Percentiles rank a stretch among this genome's conserved stretches.
These are phyloP conservation scores for Dromiciops gliroides DNA, from an alignment of 2,113 vertebrate genomes.

Conservation along the genomic window DNA sequence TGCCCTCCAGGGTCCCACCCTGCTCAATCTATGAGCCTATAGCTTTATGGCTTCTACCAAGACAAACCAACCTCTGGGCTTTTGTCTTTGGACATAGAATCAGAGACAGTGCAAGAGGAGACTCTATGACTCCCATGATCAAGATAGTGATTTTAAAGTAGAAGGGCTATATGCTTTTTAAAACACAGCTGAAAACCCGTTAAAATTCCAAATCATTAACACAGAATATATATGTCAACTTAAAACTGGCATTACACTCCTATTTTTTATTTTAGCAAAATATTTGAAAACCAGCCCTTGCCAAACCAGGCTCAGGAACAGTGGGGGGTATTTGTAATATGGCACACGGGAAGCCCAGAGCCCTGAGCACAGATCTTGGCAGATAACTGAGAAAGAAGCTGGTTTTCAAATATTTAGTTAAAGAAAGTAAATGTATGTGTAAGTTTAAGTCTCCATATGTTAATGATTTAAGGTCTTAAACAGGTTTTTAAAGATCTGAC, in stretches of 20 bases:
- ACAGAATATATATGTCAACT: slow-evolving; percentile 41
- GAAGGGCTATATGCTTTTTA: slow-evolving; percentile 16
- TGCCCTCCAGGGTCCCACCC: not conserved
- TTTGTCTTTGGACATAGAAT: not conserved
- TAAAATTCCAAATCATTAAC: slow-evolving; percentile 41
- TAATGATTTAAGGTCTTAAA: slow-evolving; percentile 79
- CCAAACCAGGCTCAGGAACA: slow-evolving; percentile 6
- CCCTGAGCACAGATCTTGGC: slow-evolving; percentile 41
- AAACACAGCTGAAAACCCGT: slow-evolving; percentile 30
- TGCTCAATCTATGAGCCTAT: not conserved
- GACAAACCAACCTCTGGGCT: not conserved
- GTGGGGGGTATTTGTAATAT: slow-evolving; percentile 34
- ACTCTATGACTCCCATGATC: not conserved
- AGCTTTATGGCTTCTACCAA: not conserved
- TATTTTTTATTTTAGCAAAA: slow-evolving; percentile 48
- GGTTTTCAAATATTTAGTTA: slow-evolving; percentile 72
- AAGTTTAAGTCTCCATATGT: slow-evolving; percentile 66
- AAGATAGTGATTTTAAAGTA: not conserved
- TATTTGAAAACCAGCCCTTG: slow-evolving; percentile 25
- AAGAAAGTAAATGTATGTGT: slow-evolving; percentile 75
- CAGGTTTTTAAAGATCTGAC: slow-evolving; percentile 54
- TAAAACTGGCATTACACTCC: not conserved
- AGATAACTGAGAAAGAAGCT: slow-evolving; percentile 74
- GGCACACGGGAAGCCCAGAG: slow-evolving; percentile 20
- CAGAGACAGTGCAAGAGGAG: not conserved